These are phyloP conservation scores for Tachypleus tridentatus DNA, from an alignment of 1,140 invertebrate genomes.

Conservation along the genomic window DNA sequence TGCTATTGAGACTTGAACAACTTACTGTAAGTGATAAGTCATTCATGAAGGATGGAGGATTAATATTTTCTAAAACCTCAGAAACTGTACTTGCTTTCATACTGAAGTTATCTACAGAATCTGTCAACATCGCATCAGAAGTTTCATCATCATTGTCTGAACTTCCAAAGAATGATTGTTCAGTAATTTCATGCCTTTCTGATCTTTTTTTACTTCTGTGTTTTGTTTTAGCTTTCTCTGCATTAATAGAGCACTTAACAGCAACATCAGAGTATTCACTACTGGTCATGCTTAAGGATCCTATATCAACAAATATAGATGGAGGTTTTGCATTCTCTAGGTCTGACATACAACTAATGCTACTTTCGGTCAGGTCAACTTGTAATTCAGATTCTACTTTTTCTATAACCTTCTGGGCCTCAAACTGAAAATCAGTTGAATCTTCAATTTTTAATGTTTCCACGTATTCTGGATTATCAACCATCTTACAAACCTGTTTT, in stretches of 20 bases:
- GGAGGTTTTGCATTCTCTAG: constrained; percentile 64
- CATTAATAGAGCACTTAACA: neutral
- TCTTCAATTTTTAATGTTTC: neutral
- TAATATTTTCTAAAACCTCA: constrained; percentile 56
- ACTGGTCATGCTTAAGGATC: constrained; percentile 29
- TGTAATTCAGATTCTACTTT: constrained; percentile 13
- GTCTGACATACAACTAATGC: constrained; percentile 41
- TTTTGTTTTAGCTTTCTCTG: neutral
- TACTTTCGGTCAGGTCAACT: constrained; percentile 35
- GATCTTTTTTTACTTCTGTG: neutral
- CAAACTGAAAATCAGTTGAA: constrained; percentile 42
- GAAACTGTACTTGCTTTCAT: constrained; percentile 42
- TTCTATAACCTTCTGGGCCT: constrained; percentile 35
- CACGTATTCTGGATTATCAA: too few species aligned
- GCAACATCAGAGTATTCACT: constrained; percentile 27
- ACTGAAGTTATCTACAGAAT: constrained; percentile 48
- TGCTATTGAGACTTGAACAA: constrained; percentile 59
- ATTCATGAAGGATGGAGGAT: constrained; percentile 55
- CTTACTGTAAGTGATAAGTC: constrained; percentile 31
- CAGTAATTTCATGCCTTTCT: neutral
- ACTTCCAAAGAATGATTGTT: constrained; percentile 25
- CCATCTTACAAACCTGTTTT: too few species aligned
- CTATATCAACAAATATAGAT: constrained; percentile 45
- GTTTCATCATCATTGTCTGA: constrained; percentile 2
- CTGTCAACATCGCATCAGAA: constrained; percentile 36